phyloP scores from a whole-genome alignment of 2,888 invertebrate genomes.

The Athalia rosae region DNA sequence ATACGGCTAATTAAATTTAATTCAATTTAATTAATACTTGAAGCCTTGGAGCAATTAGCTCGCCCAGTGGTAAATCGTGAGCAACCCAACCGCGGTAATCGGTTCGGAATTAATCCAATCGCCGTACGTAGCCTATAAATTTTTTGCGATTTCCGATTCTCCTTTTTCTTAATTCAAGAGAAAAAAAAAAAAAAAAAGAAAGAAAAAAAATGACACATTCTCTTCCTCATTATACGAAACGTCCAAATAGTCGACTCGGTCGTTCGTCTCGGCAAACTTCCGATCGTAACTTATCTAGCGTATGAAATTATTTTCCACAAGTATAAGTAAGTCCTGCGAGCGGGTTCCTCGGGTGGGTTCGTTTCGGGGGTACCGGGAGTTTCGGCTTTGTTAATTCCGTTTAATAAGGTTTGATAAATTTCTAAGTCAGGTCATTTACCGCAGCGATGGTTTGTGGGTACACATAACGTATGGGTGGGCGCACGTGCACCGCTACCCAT shows the following conservation, averaged over 20 bases:
- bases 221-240: too few species aligned
- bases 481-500: background rate
- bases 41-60: constrained; percentile 50
- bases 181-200: too few species aligned
- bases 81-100: constrained; percentile 53
- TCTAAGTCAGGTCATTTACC: constrained; percentile 24
- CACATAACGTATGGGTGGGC: background rate
- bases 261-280: too few species aligned
- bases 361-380: too few species aligned
- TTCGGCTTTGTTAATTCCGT: background rate
- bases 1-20: constrained; percentile 66
- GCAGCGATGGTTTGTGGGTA: background rate
- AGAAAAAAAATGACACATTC: too few species aligned
- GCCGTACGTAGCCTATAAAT: background rate
- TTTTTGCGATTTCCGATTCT: background rate
- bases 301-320: too few species aligned
- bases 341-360: too few species aligned
- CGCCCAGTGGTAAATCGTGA: constrained; percentile 49
- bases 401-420: constrained; percentile 19
- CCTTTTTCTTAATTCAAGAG: background rate
- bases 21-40: constrained; percentile 65
- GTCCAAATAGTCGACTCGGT: too few species aligned
- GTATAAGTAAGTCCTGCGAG: too few species aligned
- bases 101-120: constrained; percentile 53
- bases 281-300: too few species aligned